A percentile compares a stretch with the other conserved stretches of the same genome.
Evolutionary conservation across 1,140 invertebrate genomes (phyloP).

Genomic region (Pseudomyrmex cubaensis): DNA sequence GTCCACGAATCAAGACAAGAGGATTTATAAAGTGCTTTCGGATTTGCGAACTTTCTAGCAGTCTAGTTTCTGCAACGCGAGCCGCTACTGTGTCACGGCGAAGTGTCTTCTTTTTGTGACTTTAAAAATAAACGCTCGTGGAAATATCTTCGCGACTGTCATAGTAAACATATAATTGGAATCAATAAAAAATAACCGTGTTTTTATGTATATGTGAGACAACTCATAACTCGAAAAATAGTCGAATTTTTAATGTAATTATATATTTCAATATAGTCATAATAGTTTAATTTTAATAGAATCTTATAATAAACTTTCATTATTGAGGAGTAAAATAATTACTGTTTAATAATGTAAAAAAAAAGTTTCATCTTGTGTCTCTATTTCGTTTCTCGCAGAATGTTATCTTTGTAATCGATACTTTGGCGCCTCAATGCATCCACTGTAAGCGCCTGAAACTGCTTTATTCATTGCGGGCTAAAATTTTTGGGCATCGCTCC

Average conservation of each 20-base stretch:
- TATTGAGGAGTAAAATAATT: not conserved
- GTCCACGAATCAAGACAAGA: conserved; percentile 54
- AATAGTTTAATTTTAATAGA: not conserved
- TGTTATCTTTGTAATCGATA: conserved; percentile 81
- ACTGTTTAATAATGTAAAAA: not conserved
- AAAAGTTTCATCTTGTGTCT: not conserved
- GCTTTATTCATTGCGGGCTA: conserved; percentile 44
- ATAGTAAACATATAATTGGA: not conserved
- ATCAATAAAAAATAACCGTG: not conserved
- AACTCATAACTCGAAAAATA: not conserved
- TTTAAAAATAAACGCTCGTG: not conserved
- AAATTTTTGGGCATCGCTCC: conserved; percentile 8
- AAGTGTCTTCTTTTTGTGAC: not conserved
- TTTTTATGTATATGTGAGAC: not conserved
- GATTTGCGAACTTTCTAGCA: conserved; percentile 48
- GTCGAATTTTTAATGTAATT: not conserved
- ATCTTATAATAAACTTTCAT: not conserved
- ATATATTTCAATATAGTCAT: too few relatives aligned
- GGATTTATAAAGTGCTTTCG: conserved; percentile 49
- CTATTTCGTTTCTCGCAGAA: conserved; percentile 15
- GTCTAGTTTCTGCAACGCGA: conserved; percentile 11
- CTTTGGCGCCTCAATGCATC: conserved; percentile 72
- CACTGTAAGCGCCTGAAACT: conserved; percentile 71
- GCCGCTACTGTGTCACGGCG: not conserved
- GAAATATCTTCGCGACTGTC: conserved; percentile 14